phyloP scores from a whole-genome alignment of 2,113 vertebrate genomes.

The Odocoileus virginianus region DNA sequence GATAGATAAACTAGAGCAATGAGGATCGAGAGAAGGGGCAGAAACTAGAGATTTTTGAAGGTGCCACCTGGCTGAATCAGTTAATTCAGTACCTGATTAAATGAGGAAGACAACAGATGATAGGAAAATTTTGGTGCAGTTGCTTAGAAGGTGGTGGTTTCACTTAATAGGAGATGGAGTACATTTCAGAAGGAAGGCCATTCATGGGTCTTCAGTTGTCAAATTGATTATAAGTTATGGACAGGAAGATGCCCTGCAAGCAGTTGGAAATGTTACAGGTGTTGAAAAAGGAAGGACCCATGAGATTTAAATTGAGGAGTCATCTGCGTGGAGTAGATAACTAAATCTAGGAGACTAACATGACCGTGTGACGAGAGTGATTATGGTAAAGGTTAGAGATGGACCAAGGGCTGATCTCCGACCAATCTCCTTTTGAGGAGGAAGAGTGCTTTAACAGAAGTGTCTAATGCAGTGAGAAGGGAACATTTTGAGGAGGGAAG shows the following conservation, averaged over 20 bases:
- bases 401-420: not conserved
- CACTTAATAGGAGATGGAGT: not conserved
- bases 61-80: not conserved
- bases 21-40: not conserved
- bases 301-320: not conserved
- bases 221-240: not conserved
- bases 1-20: not conserved
- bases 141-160: not conserved
- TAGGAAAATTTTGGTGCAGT: not conserved
- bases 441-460: not conserved
- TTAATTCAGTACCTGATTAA: not conserved
- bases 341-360: not conserved
- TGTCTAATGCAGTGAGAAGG: not conserved
- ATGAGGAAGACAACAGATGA: not conserved
- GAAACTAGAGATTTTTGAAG: not conserved
- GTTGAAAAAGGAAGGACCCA: not conserved
- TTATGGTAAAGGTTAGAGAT: not conserved
- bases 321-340: not conserved
- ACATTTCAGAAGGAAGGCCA: not conserved
- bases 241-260: not conserved
- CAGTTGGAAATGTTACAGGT: not conserved
- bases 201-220: not conserved
- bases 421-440: not conserved
- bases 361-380: not conserved
- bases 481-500: not conserved